Base-by-base conservation (phyloP, 2,113 vertebrate species). In the Psephotus haematonotus region DNA sequence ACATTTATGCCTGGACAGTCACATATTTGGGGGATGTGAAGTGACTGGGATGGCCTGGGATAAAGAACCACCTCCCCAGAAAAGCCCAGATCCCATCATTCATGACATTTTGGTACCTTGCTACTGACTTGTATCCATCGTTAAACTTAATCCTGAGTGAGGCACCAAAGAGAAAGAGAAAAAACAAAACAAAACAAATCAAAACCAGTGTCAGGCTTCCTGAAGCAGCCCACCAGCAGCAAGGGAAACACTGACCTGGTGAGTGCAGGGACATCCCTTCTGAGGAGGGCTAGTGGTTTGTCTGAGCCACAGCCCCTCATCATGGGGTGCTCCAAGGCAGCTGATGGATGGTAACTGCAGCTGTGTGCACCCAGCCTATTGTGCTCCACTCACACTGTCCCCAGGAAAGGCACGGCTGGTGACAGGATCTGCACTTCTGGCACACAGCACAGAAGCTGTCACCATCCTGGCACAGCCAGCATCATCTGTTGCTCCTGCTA, bases 51-150 rank as follows among this genome's bases (percentile, higher is more conserved):
- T 8, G 12, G 27, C 22, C 12, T 53, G 43, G 39, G 53, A n/a
- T 55, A 39, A 76, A 76, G 20, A 75, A 10, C 16, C 62, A 64
- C 3, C 7, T 7, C 63, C 63, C 6, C 11, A 6, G 25, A 53
- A 53, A 57, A 63, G 13, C n/a, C 76, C 68, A 68, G 47, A 69
- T 64, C n/a, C 39, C 64, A 12, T 46, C 55, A 64, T 7, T 14
- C 37, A 24, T 9, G 27, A 72, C 2, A 4, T 53, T 27, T 23
- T 13, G 53, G 78, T 98, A 98, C 97, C 97, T 98, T 67, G 96
- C 92, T 50, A 98, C 84, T 17, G 96, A 93, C 71, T 97, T 95
- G 93, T 98, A 97, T 86, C 97, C 96, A 10, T 97, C 95, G 11
- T 94, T 96, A 84, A 80, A 93, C 49, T 96, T 97, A 93, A 83